Evolutionary conservation across 2,113 vertebrate species (phyloP).

Genomic region (Tragelaphus strepsiceros): DNA sequence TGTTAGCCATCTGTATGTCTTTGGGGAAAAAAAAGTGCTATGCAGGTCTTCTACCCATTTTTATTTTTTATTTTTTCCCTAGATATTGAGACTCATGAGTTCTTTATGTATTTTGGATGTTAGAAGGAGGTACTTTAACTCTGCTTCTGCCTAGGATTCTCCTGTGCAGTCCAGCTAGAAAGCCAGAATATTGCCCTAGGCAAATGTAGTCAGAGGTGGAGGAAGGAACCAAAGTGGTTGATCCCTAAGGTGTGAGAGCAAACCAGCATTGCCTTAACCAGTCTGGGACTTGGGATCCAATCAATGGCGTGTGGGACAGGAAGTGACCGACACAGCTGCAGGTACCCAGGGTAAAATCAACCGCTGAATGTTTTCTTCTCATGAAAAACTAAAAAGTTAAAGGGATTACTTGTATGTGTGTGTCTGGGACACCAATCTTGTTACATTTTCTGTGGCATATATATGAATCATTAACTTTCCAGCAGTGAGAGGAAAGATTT

Average conservation of each 20-base stretch:
- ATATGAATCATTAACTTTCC: background rate
- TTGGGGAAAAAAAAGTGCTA: background rate
- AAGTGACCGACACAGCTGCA: background rate
- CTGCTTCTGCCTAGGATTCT: background rate
- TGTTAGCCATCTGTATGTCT: background rate
- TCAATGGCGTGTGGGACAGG: background rate
- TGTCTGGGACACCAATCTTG: background rate
- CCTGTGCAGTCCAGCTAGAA: background rate
- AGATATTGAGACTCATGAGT: background rate
- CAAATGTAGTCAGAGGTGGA: background rate
- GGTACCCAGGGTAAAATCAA: background rate
- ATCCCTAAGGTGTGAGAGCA: background rate
- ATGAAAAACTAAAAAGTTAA: background rate
- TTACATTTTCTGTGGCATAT: background rate
- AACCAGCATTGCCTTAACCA: background rate
- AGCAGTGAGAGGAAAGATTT: background rate
- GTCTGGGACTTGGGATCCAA: background rate
- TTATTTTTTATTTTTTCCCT: background rate
- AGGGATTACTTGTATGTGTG: background rate
- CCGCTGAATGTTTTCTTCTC: background rate
- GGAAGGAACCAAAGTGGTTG: background rate
- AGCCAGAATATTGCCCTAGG: background rate
- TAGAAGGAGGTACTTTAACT: background rate
- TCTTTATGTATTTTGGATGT: background rate
- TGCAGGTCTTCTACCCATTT: background rate